Conservation (phyloP, 2,113 vertebrate genomes). For the Casuarius casuarius region DNA sequence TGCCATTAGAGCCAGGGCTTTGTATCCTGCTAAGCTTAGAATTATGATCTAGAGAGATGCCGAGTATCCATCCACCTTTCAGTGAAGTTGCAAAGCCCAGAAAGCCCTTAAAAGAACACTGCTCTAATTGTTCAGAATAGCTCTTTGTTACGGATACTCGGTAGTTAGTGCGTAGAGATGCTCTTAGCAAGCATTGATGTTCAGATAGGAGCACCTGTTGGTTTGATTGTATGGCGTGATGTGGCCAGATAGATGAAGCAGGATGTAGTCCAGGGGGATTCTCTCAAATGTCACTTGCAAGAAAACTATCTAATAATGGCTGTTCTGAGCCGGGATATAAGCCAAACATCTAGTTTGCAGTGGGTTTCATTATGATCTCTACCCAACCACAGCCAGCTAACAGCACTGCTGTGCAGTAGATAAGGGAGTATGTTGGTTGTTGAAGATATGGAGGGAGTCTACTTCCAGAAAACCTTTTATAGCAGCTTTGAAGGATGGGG, state of each 20-base stretch:
- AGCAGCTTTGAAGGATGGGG: not conserved
- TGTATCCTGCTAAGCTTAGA: not conserved
- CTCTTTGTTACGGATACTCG: accelerated
- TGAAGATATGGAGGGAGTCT: not conserved
- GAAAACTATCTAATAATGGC: not conserved
- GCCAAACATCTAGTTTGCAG: not conserved
- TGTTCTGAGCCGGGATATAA: not conserved
- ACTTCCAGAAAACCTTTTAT: not conserved
- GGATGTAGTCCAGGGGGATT: not conserved
- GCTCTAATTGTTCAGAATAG: not conserved
- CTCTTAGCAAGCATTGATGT: not conserved
- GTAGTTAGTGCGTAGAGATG: not conserved
- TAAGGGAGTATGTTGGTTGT: not conserved
- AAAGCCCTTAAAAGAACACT: not conserved
- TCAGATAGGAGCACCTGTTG: not conserved
- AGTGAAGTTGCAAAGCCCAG: not conserved
- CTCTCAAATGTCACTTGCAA: not conserved
- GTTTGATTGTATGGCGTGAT: not conserved
- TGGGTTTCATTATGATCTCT: not conserved
- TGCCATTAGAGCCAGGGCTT: not conserved
- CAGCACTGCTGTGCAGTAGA: not conserved
- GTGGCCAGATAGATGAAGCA: not conserved
- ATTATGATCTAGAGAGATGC: not conserved
- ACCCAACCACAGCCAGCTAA: not conserved
- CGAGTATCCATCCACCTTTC: not conserved